phyloP scores from a whole-genome alignment of 2,888 invertebrate species.

The Coleophora deauratella region DNA sequence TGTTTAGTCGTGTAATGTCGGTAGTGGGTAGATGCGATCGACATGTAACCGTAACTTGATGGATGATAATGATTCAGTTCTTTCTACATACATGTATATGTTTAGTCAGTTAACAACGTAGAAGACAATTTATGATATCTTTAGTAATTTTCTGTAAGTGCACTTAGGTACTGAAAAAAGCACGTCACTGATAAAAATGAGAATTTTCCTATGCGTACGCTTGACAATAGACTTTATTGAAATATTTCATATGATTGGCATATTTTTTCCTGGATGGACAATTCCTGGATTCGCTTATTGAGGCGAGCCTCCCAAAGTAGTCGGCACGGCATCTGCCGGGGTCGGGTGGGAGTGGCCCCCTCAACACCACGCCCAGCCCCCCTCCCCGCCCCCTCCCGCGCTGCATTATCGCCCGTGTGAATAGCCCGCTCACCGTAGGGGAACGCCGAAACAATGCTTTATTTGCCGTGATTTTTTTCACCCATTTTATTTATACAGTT shows the following conservation, averaged over 20 bases:
- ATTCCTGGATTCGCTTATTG: slow-evolving; percentile 47
- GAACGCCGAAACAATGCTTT: slow-evolving; percentile 48
- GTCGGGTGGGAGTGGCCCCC: slow-evolving; percentile 47
- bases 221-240: too few species aligned
- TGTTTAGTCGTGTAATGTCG: slow-evolving; percentile 13
- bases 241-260: too few species aligned
- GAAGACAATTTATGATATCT: too few species aligned
- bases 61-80: too few species aligned
- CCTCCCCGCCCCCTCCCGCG: slow-evolving; percentile 21
- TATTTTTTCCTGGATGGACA: slow-evolving; percentile 9
- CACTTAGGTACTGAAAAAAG: too few species aligned
- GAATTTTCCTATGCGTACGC: too few species aligned
- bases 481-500: slow-evolving; percentile 38
- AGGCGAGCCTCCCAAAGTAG: slow-evolving; percentile 30
- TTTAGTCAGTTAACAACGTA: too few species aligned
- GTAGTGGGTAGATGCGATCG: not conserved
- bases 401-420: slow-evolving; percentile 56
- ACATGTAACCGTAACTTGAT: slow-evolving; percentile 7
- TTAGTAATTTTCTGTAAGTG: too few species aligned
- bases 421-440: slow-evolving; percentile 44
- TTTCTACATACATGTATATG: too few species aligned
- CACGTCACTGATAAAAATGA: too few species aligned
- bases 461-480: slow-evolving; percentile 57
- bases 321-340: slow-evolving; percentile 52
- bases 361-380: slow-evolving; percentile 50